These are phyloP conservation scores for Tenebrio molitor DNA, from an alignment of 1,140 invertebrate species.

Conservation along the genomic window DNA sequence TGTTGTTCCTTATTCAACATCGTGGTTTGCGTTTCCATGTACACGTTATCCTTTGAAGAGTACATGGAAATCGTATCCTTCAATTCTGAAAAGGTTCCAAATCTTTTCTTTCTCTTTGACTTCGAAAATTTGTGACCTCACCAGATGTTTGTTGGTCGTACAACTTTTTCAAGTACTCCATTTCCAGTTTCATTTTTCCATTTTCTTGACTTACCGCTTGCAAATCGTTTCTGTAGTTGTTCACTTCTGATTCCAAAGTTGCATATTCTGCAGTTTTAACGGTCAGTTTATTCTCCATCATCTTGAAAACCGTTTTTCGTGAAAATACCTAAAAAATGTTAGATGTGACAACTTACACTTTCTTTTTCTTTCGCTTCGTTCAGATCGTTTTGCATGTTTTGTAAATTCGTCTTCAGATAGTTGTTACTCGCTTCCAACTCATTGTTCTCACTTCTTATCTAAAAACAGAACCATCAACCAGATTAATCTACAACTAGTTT, in stretches of 20 bases:
- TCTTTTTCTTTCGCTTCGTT: slow-evolving; percentile 50
- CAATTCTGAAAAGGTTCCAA: neutral
- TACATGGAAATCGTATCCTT: neutral
- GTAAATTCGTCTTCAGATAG: slow-evolving; percentile 55
- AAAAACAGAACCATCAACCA: neutral
- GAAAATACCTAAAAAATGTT: neutral
- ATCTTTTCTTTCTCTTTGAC: neutral
- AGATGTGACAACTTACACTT: slow-evolving; percentile 39
- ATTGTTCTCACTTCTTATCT: slow-evolving; percentile 54
- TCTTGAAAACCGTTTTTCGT: neutral
- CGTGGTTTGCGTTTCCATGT: neutral
- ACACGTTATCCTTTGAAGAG: neutral
- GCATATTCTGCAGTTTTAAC: neutral
- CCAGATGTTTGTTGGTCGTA: slow-evolving; percentile 1
- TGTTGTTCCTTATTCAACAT: slow-evolving; percentile 7
- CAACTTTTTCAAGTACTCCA: slow-evolving; percentile 8
- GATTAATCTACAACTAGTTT: neutral
- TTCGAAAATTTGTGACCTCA: neutral
- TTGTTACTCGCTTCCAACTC: slow-evolving; percentile 40
- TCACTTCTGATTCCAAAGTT: neutral
- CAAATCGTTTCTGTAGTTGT: neutral
- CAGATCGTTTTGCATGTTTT: slow-evolving; percentile 54
- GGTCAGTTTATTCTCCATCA: neutral
- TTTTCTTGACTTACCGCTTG: slow-evolving; percentile 10
- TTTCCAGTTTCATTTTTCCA: slow-evolving; percentile 3